Percentiles rank a stretch among this genome's conserved stretches.
These are phyloP conservation scores for Julus scanicus DNA, from an alignment of 2,888 invertebrate species.

Conservation along the genomic window DNA sequence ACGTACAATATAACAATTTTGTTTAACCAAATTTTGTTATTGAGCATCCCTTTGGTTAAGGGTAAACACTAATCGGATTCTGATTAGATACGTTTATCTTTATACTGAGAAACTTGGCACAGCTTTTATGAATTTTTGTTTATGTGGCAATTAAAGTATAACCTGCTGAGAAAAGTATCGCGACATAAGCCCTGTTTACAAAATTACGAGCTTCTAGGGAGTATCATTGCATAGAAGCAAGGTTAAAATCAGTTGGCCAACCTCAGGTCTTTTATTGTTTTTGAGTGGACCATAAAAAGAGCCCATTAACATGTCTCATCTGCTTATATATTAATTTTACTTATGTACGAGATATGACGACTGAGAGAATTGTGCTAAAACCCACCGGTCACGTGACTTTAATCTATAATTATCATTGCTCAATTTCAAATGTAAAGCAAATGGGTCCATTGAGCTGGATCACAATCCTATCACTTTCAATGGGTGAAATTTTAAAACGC, in stretches of 20 bases:
- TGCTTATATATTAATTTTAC: background rate
- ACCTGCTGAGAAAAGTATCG: background rate
- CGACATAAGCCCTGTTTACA: constrained; percentile 16
- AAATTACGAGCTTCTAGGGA: constrained; percentile 17
- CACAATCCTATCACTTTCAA: too few species aligned
- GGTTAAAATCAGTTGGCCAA: background rate
- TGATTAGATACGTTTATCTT: background rate
- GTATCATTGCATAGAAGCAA: background rate
- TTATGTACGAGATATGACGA: background rate
- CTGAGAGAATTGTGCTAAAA: background rate
- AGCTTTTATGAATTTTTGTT: constrained; percentile 1
- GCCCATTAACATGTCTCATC: background rate
- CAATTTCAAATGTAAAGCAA: too few species aligned
- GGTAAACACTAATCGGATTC: background rate
- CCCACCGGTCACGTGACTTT: too few species aligned
- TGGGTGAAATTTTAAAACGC: too few species aligned
- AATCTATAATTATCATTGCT: too few species aligned
- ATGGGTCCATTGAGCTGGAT: too few species aligned
- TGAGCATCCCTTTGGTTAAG: background rate
- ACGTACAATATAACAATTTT: background rate
- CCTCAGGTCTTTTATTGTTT: background rate
- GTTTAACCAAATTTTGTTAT: background rate
- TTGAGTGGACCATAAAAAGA: constrained; percentile 1
- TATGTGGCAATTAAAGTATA: constrained; percentile 9
- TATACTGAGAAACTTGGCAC: background rate